These are phyloP conservation scores for Oryzias celebensis DNA, from an alignment of 2,113 vertebrate species.

Conservation along the genomic window DNA sequence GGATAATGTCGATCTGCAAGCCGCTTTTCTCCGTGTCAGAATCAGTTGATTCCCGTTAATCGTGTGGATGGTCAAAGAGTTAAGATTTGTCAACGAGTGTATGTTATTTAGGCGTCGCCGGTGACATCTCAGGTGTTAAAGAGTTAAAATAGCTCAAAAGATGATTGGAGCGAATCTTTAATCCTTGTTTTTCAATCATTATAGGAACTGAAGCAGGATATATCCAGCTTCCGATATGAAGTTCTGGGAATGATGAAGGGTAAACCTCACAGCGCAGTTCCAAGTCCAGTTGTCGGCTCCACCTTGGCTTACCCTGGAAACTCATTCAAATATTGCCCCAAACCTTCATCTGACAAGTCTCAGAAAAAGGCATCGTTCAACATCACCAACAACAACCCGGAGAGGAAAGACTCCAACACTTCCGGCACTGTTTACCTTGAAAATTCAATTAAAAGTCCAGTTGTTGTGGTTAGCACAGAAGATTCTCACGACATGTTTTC, in stretches of 20 bases:
- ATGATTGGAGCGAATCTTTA: background rate
- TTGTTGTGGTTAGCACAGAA: slow-evolving; percentile 50
- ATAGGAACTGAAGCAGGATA: slow-evolving; percentile 97
- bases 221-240: slow-evolving; percentile 98
- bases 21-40: too few relatives aligned
- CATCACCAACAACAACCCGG: slow-evolving; percentile 70
- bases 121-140: too few relatives aligned
- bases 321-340: slow-evolving; percentile 73
- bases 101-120: too few relatives aligned
- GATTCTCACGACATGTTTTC: slow-evolving; percentile 73
- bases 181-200: slow-evolving; percentile 19
- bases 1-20: too few relatives aligned
- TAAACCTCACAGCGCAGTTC: slow-evolving; percentile 62
- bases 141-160: too few relatives aligned
- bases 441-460: slow-evolving; percentile 75
- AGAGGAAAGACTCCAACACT: slow-evolving; percentile 59
- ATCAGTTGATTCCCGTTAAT: too few relatives aligned
- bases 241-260: slow-evolving; percentile 90
- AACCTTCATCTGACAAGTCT: slow-evolving; percentile 62
- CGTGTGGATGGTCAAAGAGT: too few relatives aligned
- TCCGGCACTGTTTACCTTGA: slow-evolving; percentile 63
- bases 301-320: slow-evolving; percentile 79
- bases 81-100: too few relatives aligned
- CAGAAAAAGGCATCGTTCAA: slow-evolving; percentile 81
- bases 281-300: slow-evolving; percentile 56